phyloP scores from a whole-genome alignment of 35 echinoderm and acorn worm species.

The Anneissia japonica region DNA sequence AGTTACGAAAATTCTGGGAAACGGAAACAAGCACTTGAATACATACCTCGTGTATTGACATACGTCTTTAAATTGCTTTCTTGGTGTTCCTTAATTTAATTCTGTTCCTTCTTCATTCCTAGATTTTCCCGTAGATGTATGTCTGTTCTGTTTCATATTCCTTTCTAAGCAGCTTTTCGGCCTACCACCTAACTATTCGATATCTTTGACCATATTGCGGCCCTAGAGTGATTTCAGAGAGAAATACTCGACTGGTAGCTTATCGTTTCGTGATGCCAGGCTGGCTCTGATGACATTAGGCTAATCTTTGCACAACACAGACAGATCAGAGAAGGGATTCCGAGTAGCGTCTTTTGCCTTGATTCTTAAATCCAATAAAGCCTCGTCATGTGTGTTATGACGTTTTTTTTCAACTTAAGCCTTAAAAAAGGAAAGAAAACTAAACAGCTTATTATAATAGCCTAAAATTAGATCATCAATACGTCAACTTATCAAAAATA shows the following conservation, averaged over 20 bases:
- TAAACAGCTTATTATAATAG: background rate
- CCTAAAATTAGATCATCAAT: background rate
- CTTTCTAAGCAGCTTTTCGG: background rate
- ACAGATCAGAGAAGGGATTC: background rate
- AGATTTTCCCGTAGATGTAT: background rate
- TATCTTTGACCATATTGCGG: background rate
- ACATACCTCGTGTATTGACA: background rate
- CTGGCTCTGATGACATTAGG: background rate
- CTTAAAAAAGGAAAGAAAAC: background rate
- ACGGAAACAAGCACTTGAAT: background rate
- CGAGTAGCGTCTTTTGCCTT: background rate
- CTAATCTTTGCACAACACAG: background rate
- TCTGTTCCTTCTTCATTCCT: background rate
- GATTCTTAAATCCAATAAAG: slow-evolving; percentile 2
- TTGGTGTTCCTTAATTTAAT: too few species aligned
- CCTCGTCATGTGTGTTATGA: background rate
- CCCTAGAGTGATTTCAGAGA: background rate
- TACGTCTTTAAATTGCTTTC: too few species aligned
- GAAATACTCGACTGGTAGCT: background rate
- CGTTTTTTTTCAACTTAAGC: background rate
- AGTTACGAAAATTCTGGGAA: background rate
- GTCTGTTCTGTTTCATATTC: background rate
- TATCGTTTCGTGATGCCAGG: background rate
- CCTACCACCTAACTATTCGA: background rate
- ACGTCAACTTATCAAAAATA: background rate